Conservation (phyloP, 2,888 invertebrate species). For the Mayetiola destructor region DNA sequence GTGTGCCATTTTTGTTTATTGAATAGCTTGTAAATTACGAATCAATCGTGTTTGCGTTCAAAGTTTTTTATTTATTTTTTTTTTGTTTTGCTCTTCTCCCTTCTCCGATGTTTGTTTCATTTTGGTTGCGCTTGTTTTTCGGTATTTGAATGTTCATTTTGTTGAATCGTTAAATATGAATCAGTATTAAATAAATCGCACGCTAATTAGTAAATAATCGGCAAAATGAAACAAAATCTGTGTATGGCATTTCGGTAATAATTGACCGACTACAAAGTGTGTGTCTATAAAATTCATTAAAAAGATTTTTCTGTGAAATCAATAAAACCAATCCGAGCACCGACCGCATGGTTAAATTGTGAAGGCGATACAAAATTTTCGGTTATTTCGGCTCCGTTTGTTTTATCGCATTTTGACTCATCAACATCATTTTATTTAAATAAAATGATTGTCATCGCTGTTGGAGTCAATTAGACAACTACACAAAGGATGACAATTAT, state of each 20-base stretch:
- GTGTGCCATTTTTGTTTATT: background rate
- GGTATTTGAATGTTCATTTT: too few species aligned
- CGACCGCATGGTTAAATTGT: too few species aligned
- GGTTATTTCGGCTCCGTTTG: background rate
- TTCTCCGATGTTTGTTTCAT: too few species aligned
- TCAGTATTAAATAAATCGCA: slow-evolving; percentile 4
- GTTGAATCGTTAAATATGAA: background rate
- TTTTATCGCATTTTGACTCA: background rate
- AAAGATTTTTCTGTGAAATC: too few species aligned
- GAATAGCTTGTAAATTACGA: background rate
- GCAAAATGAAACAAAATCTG: slow-evolving; percentile 7
- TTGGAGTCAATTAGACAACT: slow-evolving; percentile 6
- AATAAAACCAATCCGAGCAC: too few species aligned
- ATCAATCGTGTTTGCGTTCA: too few species aligned
- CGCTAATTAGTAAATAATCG: slow-evolving; percentile 13
- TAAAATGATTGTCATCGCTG: slow-evolving; percentile 7
- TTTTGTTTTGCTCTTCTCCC: background rate
- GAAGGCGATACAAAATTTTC: too few species aligned
- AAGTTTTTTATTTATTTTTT: background rate
- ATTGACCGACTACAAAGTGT: background rate
- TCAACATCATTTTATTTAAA: slow-evolving; percentile 6
- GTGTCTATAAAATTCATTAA: too few species aligned
- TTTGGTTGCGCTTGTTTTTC: too few species aligned
- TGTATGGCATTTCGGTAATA: slow-evolving; percentile 5
- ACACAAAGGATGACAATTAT: background rate